Percentiles rank a stretch among this genome's conserved stretches.
These are phyloP conservation scores for Aromia moschata DNA, from an alignment of 2,888 invertebrate species.

Conservation along the genomic window DNA sequence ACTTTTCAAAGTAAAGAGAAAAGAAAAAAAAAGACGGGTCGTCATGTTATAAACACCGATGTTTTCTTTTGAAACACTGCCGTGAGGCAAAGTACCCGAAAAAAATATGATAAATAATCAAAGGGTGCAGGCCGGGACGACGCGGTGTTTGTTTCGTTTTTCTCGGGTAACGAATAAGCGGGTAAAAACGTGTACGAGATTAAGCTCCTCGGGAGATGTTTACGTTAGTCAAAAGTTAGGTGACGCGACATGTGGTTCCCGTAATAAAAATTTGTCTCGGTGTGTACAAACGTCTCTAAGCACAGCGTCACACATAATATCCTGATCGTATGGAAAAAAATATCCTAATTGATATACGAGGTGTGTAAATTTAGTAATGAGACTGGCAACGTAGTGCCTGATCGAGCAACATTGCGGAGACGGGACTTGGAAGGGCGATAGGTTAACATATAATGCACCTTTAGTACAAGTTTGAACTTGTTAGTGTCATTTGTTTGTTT, in stretches of 20 bases:
- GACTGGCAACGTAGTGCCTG: no score
- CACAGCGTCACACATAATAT: no score
- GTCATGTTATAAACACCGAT: constrained; percentile 13
- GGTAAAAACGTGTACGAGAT: not conserved
- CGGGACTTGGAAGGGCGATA: no score
- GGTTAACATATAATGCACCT: no score
- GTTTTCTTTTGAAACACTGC: constrained; percentile 5
- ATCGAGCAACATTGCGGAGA: no score
- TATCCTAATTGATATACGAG: no score
- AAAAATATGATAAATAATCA: constrained; percentile 8
- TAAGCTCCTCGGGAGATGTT: constrained; percentile 1
- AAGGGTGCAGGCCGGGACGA: not conserved
- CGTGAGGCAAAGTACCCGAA: not conserved
- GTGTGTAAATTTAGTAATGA: no score
- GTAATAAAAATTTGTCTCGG: not conserved
- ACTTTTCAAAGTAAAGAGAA: not conserved
- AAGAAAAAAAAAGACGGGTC: not conserved
- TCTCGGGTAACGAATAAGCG: not conserved
- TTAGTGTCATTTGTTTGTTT: no score
- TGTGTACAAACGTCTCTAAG: no score
- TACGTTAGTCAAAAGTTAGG: constrained; percentile 1
- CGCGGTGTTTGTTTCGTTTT: constrained; percentile 21
- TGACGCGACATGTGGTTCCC: not conserved
- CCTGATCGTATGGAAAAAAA: no score
- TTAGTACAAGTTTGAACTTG: no score